These are phyloP conservation scores for Arrhopalites spinosus DNA, from an alignment of 2,888 invertebrate species.

Conservation along the genomic window DNA sequence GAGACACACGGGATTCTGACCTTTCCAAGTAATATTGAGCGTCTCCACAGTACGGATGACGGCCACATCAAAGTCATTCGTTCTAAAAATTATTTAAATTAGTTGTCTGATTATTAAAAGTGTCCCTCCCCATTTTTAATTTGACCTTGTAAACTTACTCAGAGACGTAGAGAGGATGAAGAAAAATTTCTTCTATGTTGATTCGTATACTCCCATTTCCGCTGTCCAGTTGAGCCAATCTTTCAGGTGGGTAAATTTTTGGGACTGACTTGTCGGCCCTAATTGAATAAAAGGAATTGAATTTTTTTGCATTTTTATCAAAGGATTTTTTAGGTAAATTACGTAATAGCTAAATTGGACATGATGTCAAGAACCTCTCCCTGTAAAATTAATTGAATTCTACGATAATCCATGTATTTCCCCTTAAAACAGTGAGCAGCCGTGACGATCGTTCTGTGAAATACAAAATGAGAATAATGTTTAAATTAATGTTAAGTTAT, in stretches of 20 bases:
- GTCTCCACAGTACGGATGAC: constrained; percentile 37
- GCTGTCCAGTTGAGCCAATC: constrained; percentile 40
- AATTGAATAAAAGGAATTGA: background rate
- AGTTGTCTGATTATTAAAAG: no score
- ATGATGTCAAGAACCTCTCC: constrained; percentile 32
- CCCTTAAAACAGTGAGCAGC: constrained; percentile 43
- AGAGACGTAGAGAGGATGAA: constrained; percentile 52
- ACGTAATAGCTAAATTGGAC: constrained; percentile 10
- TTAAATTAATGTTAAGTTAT: no score
- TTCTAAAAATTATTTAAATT: constrained; percentile 40
- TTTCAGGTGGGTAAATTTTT: constrained; percentile 32
- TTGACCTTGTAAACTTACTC: constrained; percentile 44
- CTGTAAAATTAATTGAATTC: constrained; percentile 32
- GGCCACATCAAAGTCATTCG: constrained; percentile 53
- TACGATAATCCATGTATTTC: constrained; percentile 30
- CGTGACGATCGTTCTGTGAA: constrained; percentile 24
- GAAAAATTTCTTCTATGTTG: constrained; percentile 48
- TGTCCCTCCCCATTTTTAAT: no score
- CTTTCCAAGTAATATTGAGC: constrained; percentile 38
- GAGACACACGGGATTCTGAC: constrained; percentile 43
- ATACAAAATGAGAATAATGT: no score
- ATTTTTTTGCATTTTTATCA: constrained; percentile 25
- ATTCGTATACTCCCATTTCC: constrained; percentile 41
- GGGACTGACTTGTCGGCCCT: constrained; percentile 31
- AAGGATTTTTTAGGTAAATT: background rate